A percentile compares a stretch with the other conserved stretches of the same genome.
These are phyloP conservation scores for Fragum fragum DNA, from an alignment of 2,888 invertebrate genomes.

Conservation along the genomic window DNA sequence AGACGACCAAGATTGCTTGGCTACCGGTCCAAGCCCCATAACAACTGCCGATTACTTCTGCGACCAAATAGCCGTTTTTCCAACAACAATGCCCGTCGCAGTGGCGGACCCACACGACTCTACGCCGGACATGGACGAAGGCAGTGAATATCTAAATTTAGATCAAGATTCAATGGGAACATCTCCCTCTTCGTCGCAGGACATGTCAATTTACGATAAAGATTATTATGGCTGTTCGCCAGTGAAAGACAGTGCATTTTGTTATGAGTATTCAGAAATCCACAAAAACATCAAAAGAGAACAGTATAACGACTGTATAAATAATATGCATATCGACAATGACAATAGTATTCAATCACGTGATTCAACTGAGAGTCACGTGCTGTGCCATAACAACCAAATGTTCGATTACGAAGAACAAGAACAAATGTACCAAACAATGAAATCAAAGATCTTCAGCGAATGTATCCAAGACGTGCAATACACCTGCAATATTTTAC, in stretches of 20 bases:
- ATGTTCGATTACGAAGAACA: slow-evolving; percentile 9
- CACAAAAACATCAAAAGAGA: slow-evolving; percentile 25
- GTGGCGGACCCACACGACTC: slow-evolving; percentile 29
- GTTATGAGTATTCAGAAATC: slow-evolving; percentile 14
- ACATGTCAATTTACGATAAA: slow-evolving; percentile 19
- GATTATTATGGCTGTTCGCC: slow-evolving; percentile 18
- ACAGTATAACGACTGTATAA: slow-evolving; percentile 8
- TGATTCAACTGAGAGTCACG: slow-evolving; percentile 6
- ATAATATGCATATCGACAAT: background rate
- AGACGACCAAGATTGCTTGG: slow-evolving; percentile 32
- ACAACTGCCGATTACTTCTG: slow-evolving; percentile 33
- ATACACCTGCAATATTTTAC: slow-evolving; percentile 48
- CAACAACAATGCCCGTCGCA: slow-evolving; percentile 34
- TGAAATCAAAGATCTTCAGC: slow-evolving; percentile 34
- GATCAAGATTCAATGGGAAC: slow-evolving; percentile 25
- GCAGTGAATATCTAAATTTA: slow-evolving; percentile 28
- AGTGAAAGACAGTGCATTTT: background rate
- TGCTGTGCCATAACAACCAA: slow-evolving; percentile 22
- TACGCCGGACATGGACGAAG: slow-evolving; percentile 17
- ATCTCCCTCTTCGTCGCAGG: slow-evolving; percentile 17
- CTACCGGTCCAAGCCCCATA: slow-evolving; percentile 12
- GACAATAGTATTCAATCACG: slow-evolving; percentile 4
- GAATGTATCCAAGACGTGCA: slow-evolving; percentile 46
- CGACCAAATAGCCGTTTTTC: slow-evolving; percentile 43
- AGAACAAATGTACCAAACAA: slow-evolving; percentile 32